Conservation (phyloP, 1,140 invertebrate genomes). For the Teleogryllus occipitalis region DNA sequence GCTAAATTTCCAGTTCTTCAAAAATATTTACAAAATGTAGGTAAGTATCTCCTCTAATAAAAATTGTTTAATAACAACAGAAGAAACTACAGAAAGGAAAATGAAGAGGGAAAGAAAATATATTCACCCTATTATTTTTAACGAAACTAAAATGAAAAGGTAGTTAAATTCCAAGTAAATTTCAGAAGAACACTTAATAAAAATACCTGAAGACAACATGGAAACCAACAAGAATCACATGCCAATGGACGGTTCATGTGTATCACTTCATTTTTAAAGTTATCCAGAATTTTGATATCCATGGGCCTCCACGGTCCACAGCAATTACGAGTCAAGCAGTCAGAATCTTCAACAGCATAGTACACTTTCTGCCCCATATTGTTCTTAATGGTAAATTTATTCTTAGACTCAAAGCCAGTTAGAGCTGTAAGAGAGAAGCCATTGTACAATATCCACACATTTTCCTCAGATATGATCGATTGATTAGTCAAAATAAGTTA, state of each 20-base stretch:
- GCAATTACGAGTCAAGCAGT: conserved; percentile 67
- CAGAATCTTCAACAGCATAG: conserved; percentile 74
- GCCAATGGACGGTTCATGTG: conserved; percentile 32
- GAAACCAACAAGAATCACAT: conserved; percentile 48
- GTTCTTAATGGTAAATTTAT: conserved; percentile 77
- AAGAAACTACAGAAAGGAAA: no score
- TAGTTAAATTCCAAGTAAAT: conserved; percentile 23
- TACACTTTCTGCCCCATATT: conserved; percentile 61
- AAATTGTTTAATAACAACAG: no score
- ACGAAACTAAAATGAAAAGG: conserved; percentile 5
- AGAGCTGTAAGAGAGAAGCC: conserved; percentile 45
- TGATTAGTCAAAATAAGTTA: no score
- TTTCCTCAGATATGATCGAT: no score
- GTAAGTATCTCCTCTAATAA: no score
- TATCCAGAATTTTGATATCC: conserved; percentile 78
- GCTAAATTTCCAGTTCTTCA: no score
- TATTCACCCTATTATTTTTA: no score
- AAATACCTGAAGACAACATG: conserved; percentile 52
- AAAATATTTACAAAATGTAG: no score
- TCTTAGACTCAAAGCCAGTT: conserved; percentile 82
- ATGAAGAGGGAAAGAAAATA: no score
- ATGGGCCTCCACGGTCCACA: conserved; percentile 71
- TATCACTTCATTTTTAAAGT: conserved; percentile 64
- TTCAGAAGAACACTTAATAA: background rate
- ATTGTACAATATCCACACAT: background rate